These are phyloP conservation scores for Mus spretus DNA, from an alignment of 2,797 vertebrate genomes.

Conservation along the genomic window DNA sequence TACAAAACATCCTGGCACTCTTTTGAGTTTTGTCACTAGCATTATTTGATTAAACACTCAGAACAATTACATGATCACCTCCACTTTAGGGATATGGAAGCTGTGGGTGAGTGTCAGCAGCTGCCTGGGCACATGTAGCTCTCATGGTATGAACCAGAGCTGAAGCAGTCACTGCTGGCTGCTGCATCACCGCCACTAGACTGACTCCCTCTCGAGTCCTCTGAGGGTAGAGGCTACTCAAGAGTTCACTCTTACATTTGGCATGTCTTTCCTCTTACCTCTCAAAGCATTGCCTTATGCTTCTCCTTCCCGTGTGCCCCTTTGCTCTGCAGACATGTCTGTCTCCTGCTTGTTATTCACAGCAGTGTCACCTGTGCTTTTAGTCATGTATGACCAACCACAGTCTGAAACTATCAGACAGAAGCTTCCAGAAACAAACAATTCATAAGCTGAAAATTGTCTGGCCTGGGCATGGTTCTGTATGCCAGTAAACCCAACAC, in stretches of 20 bases:
- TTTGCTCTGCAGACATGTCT: background rate
- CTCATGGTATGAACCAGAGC: background rate
- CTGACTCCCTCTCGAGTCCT: no score
- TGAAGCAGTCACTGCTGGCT: background rate
- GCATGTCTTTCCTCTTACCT: background rate
- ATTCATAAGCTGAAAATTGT: background rate
- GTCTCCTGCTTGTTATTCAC: background rate
- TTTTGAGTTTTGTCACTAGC: background rate
- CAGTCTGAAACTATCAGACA: background rate
- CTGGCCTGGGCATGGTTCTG: background rate
- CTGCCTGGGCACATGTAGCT: background rate
- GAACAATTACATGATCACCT: background rate
- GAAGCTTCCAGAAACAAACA: background rate
- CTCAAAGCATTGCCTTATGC: background rate
- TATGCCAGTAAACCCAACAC: background rate
- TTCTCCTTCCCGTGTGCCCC: background rate
- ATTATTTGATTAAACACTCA: slow-evolving; percentile 10
- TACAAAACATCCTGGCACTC: background rate
- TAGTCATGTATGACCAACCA: background rate
- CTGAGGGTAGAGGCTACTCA: background rate
- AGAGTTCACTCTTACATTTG: background rate
- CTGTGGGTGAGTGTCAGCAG: background rate
- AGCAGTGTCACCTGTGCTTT: background rate
- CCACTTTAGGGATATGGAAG: background rate
- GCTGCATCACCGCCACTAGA: background rate